These are phyloP conservation scores for Choloepus hoffmanni DNA, from an alignment of 2,113 vertebrate species.

Conservation along the genomic window DNA sequence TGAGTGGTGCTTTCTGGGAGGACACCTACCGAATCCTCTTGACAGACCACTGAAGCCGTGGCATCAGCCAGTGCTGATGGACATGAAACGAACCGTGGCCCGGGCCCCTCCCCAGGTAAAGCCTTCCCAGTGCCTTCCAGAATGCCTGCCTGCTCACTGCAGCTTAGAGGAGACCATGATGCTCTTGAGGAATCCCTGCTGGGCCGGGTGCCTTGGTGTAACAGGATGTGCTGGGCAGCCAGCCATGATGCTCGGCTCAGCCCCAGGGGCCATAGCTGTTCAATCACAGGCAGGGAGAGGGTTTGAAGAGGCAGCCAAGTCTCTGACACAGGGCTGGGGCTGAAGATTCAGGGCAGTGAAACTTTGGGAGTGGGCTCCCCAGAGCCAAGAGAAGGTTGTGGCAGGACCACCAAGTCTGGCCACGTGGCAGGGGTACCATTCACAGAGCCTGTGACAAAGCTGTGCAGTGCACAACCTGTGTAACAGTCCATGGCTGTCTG, in stretches of 20 bases:
- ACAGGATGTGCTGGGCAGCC: background rate
- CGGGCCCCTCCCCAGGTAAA: background rate
- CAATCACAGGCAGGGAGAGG: background rate
- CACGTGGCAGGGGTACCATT: accelerated
- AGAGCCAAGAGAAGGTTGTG: background rate
- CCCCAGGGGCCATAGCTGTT: background rate
- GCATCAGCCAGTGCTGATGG: background rate
- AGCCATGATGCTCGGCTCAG: background rate
- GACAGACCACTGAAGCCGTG: background rate
- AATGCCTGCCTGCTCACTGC: background rate
- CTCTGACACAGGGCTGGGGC: background rate
- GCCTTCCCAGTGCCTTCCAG: background rate
- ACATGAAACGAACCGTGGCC: background rate
- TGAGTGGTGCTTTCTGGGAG: background rate
- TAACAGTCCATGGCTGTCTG: background rate
- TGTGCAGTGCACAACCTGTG: background rate
- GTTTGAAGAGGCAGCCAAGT: background rate
- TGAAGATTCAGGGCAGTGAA: background rate
- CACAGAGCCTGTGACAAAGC: no score
- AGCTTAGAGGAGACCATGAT: background rate
- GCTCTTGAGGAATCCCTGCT: background rate
- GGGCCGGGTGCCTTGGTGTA: background rate
- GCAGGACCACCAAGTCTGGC: background rate
- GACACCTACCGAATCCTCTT: background rate
- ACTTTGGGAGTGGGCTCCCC: background rate